Evolutionary conservation across 2,888 invertebrate species (phyloP).

Genomic region (Atethmia centrago): DNA sequence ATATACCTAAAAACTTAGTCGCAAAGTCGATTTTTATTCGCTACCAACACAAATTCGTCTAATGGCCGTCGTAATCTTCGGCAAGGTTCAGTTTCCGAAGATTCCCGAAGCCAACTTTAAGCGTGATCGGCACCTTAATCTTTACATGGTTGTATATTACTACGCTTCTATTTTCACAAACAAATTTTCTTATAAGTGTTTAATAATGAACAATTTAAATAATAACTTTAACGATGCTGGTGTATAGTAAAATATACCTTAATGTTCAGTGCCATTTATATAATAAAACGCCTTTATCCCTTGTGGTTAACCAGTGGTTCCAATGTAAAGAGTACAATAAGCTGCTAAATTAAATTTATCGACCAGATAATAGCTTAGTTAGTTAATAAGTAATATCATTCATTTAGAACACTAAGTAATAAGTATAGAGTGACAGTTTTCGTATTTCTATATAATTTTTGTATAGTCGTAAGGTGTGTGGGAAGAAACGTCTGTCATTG

Average conservation of each 20-base stretch:
- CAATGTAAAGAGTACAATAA: constrained; percentile 40
- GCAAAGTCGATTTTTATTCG: constrained; percentile 12
- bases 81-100: constrained; percentile 6
- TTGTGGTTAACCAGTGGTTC: constrained; percentile 12
- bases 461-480: not conserved
- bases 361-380: constrained; percentile 7
- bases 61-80: not conserved
- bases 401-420: not conserved
- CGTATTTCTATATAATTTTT: no score
- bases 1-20: not conserved
- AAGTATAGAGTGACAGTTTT: not conserved
- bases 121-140: not conserved
- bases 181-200: not conserved
- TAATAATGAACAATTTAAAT: constrained; percentile 15
- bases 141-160: constrained; percentile 16
- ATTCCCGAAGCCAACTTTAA: constrained; percentile 10
- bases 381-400: constrained; percentile 23
- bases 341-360: constrained; percentile 5
- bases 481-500: not conserved
- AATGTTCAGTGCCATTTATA: constrained; percentile 10
- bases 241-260: not conserved
- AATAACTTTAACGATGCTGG: not conserved
- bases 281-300: constrained; percentile 18
- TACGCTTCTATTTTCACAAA: not conserved
- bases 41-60: not conserved